Evolutionary conservation across 2,113 vertebrate species (phyloP).

Genomic region (Plotosus lineatus): DNA sequence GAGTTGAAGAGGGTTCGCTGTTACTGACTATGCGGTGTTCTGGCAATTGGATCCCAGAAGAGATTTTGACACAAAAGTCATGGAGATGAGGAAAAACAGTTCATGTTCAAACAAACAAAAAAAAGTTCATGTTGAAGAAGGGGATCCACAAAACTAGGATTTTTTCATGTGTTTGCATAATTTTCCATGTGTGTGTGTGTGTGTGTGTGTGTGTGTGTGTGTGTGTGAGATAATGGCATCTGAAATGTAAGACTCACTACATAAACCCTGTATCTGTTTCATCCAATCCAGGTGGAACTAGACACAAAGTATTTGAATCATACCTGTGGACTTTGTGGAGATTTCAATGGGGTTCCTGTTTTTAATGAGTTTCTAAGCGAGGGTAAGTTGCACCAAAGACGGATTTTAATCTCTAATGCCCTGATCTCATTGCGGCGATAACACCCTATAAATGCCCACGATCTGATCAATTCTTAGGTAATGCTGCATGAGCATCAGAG

Average conservation of each 20-base stretch:
- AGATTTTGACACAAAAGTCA: neutral
- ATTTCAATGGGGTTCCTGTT: conserved; percentile 85
- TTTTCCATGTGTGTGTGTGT: too few relatives aligned
- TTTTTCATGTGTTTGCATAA: neutral
- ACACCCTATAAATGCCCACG: too few relatives aligned
- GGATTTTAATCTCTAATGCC: too few relatives aligned
- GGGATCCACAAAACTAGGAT: too few relatives aligned
- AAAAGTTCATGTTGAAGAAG: neutral
- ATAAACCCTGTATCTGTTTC: neutral
- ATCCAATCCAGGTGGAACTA: conserved; percentile 80
- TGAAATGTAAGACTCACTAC: neutral
- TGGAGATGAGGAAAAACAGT: neutral
- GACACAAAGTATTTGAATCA: conserved; percentile 79
- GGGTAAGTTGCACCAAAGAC: conserved; percentile 65
- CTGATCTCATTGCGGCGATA: too few relatives aligned
- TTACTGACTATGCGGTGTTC: too few relatives aligned
- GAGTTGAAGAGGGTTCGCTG: too few relatives aligned
- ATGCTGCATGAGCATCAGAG: too few relatives aligned
- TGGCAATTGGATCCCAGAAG: too few relatives aligned
- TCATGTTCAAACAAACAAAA: too few relatives aligned
- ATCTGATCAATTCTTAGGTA: too few relatives aligned
- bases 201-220: neutral
- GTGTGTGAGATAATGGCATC: neutral
- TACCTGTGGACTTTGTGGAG: conserved; percentile 92
- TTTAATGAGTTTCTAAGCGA: conserved; percentile 80